Percentiles rank a stretch among this genome's conserved stretches.
Conservation (phyloP, 2,113 vertebrate species). For the Myotis yumanensis region DNA sequence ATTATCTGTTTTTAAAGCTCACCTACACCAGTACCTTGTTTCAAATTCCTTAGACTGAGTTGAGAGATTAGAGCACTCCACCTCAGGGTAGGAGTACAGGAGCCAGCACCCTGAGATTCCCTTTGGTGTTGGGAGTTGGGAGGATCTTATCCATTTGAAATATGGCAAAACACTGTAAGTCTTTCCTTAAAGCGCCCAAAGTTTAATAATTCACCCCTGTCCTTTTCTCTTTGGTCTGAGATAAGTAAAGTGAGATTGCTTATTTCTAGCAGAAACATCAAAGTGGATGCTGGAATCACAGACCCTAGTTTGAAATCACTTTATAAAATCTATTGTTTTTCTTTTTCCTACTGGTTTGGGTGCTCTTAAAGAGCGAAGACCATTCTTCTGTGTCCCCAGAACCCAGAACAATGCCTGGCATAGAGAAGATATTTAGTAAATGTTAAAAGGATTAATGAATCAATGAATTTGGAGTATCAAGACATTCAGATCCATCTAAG, state of each 20-base stretch:
- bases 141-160: neutral
- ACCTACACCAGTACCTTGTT: neutral
- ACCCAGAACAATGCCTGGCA: neutral
- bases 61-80: neutral
- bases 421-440: neutral
- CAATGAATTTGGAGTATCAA: neutral
- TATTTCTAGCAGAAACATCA: neutral
- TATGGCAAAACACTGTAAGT: neutral
- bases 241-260: neutral
- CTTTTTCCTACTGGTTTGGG: neutral
- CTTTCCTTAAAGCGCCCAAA: neutral
- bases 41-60: neutral
- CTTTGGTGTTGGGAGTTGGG: neutral
- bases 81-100: neutral
- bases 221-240: constrained; percentile 27
- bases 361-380: neutral
- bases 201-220: neutral
- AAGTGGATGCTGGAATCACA: neutral
- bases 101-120: neutral
- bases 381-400: neutral
- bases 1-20: neutral
- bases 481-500: neutral
- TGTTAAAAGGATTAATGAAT: neutral
- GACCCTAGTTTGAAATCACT: neutral
- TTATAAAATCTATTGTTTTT: neutral